Base-by-base conservation (phyloP, 2,888 invertebrate genomes). In the Elegia similella region DNA sequence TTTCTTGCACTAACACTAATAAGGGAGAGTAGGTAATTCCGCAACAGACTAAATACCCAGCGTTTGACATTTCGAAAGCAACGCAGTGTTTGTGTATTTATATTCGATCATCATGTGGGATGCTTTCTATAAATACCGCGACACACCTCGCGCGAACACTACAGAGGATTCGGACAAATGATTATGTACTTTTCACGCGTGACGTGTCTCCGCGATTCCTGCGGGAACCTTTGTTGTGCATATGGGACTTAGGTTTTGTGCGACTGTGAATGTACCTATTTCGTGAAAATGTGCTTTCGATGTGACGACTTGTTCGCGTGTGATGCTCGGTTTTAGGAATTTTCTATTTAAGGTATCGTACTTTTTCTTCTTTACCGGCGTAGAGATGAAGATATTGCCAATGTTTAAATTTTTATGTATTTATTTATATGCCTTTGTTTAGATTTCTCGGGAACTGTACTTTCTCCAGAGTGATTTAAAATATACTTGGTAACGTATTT, bases 101-200 rank as follows among this genome's bases (percentile, higher is more conserved):
- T 76, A 75, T 75, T 71, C 72, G 72, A 71, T 63, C 76, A 78
- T 85, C 83, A 85, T 70, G 82, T 87, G 84, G 82, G 84, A 75
- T 80, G 84, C 59, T 70, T 69, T 82, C 88, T 89, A 89, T 77
- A 83, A 86, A 88, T 89, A 89, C 73, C 81, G 71, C 79, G 75
- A 79, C 82, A 78, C 77, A 69, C 68, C 65, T 69, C 66, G 68
- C 65, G 65, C 60, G 67, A 66, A 59, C 59, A 64, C 59, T 61
- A 63, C 59, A 57, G 23, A 23, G 23, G 56, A 58, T 59, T 64
- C 52, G 56, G 43, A 63, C 59, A 50, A 62, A 60, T 59, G 59
- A 59, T 62, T 52, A 64, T 65, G 66, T 62, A 60, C 55, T 47
- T 55, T 60, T 60, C 29, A 42, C 16, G 15, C 30, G 42, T 48